These are phyloP conservation scores for Progne subis DNA, from an alignment of 2,113 vertebrate species.

Conservation along the genomic window DNA sequence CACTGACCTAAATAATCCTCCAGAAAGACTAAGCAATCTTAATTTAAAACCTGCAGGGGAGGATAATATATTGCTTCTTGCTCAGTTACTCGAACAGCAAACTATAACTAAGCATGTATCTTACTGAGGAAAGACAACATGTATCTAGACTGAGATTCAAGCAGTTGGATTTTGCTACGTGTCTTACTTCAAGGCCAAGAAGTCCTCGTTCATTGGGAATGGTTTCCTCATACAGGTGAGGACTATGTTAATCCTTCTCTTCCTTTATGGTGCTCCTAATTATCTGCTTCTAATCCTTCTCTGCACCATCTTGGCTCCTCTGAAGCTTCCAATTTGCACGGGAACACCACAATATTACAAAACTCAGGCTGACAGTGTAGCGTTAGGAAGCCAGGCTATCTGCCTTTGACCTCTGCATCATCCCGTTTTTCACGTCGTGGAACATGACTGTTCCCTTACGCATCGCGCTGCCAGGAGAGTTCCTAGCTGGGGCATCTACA, in stretches of 20 bases:
- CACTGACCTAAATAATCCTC: conserved; percentile 41
- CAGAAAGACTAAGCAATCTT: background rate
- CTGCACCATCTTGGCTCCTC: background rate
- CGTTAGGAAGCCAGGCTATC: background rate
- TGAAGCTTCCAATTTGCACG: background rate
- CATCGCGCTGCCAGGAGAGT: background rate
- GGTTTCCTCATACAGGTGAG: background rate
- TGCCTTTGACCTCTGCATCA: background rate
- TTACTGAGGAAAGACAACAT: background rate
- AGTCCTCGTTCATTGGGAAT: background rate
- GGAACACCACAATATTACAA: background rate
- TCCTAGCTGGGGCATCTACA: background rate
- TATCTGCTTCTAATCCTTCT: background rate
- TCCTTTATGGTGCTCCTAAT: background rate
- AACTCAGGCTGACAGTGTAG: background rate
- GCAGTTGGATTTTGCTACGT: background rate
- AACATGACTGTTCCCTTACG: background rate
- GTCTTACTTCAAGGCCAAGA: background rate
- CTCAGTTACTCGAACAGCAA: background rate
- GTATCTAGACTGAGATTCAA: background rate
- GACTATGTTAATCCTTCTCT: background rate
- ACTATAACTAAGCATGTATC: background rate
- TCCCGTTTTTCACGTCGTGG: background rate
- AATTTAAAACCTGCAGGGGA: background rate
- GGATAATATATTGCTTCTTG: background rate